Conservation (phyloP, 2,113 vertebrate species). For the Gracilinanus agilis region DNA sequence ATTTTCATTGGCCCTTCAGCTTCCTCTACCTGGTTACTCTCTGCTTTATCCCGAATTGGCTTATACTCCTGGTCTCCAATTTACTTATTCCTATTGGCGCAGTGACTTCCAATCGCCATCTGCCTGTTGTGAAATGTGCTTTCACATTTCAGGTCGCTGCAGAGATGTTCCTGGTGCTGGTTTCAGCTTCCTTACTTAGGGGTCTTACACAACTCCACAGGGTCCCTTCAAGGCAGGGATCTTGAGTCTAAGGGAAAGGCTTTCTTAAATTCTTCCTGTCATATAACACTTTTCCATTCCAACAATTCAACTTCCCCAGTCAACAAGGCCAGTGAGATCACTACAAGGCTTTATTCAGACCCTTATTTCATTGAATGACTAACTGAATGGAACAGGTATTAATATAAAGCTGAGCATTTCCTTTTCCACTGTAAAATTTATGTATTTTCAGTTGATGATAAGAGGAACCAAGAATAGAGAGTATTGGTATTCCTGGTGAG, state of each 20-base stretch:
- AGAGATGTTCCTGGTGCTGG: not conserved
- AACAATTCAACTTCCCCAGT: not conserved
- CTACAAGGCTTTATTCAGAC: not conserved
- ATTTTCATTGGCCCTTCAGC: not conserved
- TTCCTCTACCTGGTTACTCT: not conserved
- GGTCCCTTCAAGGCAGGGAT: not conserved
- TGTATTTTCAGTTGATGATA: not conserved
- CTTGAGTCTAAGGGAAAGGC: not conserved
- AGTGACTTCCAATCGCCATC: not conserved
- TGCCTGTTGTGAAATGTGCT: not conserved
- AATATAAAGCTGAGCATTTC: not conserved
- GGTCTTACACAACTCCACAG: not conserved
- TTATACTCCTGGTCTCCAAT: not conserved
- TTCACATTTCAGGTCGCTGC: not conserved
- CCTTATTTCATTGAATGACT: not conserved
- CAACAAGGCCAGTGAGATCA: not conserved
- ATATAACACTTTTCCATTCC: not conserved
- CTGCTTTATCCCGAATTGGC: not conserved
- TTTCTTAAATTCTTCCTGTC: not conserved
- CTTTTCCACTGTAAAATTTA: not conserved
- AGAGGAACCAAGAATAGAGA: not conserved
- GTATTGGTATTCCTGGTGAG: not conserved
- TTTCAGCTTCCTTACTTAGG: not conserved
- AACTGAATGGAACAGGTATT: not conserved
- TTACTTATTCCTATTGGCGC: not conserved